phyloP scores from a whole-genome alignment of 2,113 vertebrate species.

The Clupea harengus region DNA sequence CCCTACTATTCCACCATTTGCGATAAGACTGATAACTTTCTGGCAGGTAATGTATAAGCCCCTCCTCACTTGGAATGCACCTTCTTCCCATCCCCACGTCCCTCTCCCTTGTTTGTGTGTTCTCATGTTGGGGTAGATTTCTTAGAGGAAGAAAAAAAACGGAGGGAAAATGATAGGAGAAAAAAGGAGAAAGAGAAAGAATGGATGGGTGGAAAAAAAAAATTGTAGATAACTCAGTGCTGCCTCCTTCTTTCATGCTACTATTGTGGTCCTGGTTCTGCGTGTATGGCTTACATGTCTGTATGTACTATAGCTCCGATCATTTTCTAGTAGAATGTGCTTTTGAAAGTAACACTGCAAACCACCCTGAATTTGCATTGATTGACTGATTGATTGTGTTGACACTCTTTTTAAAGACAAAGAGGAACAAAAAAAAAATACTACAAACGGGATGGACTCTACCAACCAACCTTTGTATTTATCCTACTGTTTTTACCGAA shows the following conservation, averaged over 20 bases:
- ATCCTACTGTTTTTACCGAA: constrained; percentile 80
- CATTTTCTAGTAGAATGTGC: constrained; percentile 76
- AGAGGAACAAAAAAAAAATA: constrained; percentile 36
- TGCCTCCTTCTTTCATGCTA: constrained; percentile 69
- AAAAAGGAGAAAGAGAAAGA: constrained; percentile 43
- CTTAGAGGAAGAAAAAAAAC: constrained; percentile 47
- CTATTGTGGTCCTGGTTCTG: constrained; percentile 61
- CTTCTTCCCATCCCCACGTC: constrained; percentile 60
- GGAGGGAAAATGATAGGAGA: constrained; percentile 58
- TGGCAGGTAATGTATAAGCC: constrained; percentile 84
- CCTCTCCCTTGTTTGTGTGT: constrained; percentile 57
- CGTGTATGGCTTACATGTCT: constrained; percentile 70
- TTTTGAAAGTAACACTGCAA: constrained; percentile 71
- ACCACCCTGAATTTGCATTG: constrained; percentile 62
- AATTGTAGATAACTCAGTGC: constrained; percentile 72
- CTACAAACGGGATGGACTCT: constrained; percentile 66
- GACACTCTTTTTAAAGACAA: constrained; percentile 58
- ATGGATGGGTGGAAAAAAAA: constrained; percentile 45
- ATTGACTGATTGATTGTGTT: constrained; percentile 61
- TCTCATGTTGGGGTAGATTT: constrained; percentile 64
- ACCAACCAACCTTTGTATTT: constrained; percentile 70
- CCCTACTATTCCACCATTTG: constrained; percentile 75
- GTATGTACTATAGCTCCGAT: constrained; percentile 72
- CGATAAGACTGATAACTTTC: constrained; percentile 79
- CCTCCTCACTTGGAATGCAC: constrained; percentile 68